Conservation (phyloP, 2,113 vertebrate genomes). For the Cyprinodon tularosa region DNA sequence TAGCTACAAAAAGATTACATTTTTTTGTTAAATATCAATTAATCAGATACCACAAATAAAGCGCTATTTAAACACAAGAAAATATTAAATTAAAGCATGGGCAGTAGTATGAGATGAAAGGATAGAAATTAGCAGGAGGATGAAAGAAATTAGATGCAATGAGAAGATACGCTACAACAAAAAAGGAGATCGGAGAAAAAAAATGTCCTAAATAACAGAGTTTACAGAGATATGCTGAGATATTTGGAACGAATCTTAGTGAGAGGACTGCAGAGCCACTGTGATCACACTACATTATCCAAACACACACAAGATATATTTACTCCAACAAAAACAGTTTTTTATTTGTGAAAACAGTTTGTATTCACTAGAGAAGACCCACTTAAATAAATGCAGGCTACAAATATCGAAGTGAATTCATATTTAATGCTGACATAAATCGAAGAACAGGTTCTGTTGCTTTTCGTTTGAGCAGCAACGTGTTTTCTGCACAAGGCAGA, state of each 20-base stretch:
- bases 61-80: too few relatives aligned
- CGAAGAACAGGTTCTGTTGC: not conserved
- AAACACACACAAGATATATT: conserved; percentile 29
- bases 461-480: not conserved
- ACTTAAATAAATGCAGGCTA: not conserved
- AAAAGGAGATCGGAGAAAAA: not conserved
- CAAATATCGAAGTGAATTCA: not conserved
- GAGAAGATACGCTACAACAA: not conserved
- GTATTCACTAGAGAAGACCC: not conserved
- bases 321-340: not conserved
- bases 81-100: not conserved
- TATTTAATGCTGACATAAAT: not conserved
- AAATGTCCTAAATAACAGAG: conserved; percentile 10
- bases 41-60: too few relatives aligned
- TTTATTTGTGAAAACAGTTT: not conserved
- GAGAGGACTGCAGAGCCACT: conserved; percentile 27
- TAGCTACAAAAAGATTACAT: too few relatives aligned
- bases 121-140: conserved; percentile 4
- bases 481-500: conserved; percentile 2
- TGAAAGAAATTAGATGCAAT: not conserved
- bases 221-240: conserved; percentile 19
- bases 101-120: not conserved
- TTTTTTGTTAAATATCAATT: too few relatives aligned
- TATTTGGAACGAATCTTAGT: conserved; percentile 23
- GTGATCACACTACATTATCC: conserved; percentile 18